Conservation (phyloP, 2,888 invertebrate genomes). For the Drosophila imparisetae region DNA sequence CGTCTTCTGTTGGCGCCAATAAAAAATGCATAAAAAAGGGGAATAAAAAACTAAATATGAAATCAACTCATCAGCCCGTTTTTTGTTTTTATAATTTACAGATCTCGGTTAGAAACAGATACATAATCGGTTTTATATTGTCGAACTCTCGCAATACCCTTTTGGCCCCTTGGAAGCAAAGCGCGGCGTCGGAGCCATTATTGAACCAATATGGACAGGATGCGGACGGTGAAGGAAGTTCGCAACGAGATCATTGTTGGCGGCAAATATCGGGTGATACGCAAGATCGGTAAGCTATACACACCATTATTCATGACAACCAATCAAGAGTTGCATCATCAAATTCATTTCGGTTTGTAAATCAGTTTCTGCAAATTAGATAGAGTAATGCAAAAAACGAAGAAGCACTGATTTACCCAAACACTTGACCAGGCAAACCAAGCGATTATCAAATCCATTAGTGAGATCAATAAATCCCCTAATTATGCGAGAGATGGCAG, state of each 20-base stretch:
- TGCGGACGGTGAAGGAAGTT: conserved; percentile 82
- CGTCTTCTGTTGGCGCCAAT: conserved; percentile 35
- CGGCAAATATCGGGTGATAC: conserved; percentile 96
- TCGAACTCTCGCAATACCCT: conserved; percentile 14
- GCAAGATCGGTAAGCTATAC: conserved; percentile 92
- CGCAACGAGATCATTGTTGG: conserved; percentile 92
- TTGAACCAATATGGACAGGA: conserved; percentile 81
- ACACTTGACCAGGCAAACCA: not conserved
- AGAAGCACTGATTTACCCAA: not conserved
- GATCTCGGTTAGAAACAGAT: conserved; percentile 26
- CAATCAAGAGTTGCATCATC: not conserved
- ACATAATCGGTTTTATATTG: conserved; percentile 11
- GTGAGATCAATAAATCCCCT: not conserved
- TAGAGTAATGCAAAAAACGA: not conserved
- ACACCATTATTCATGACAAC: not conserved
- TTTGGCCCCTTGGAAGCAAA: conserved; percentile 17
- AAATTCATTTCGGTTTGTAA: not conserved
- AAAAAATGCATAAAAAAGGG: conserved; percentile 4
- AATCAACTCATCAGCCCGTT: not conserved
- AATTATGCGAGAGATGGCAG: not conserved
- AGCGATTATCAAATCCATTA: not conserved
- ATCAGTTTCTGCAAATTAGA: not conserved
- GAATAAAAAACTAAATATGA: not conserved
- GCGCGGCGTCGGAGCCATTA: conserved; percentile 48
- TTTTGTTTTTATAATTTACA: not conserved